These are phyloP conservation scores for Cerastis leucographa DNA, from an alignment of 2,888 invertebrate genomes.

Conservation along the genomic window DNA sequence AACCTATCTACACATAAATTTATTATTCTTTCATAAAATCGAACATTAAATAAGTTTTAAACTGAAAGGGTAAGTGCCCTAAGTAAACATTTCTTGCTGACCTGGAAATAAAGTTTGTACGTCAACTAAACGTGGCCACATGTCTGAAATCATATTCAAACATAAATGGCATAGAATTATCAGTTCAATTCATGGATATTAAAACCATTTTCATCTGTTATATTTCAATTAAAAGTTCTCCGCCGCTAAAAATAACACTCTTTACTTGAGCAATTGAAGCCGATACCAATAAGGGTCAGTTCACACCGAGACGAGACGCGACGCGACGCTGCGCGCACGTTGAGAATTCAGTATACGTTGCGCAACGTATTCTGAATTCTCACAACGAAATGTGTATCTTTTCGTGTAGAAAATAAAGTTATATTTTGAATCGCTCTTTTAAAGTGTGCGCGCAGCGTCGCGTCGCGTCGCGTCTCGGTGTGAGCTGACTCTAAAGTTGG, in stretches of 20 bases:
- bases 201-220: not conserved
- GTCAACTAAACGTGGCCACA: too few species aligned
- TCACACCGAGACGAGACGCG: too few species aligned
- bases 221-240: not conserved
- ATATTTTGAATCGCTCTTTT: too few species aligned
- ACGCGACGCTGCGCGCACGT: too few species aligned
- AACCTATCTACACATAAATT: not conserved
- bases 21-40: conserved; percentile 21
- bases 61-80: conserved; percentile 1
- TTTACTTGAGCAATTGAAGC: not conserved
- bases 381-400: too few species aligned
- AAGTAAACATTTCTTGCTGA: conserved; percentile 19
- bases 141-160: not conserved
- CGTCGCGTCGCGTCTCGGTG: too few species aligned
- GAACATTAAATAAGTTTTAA: not conserved
- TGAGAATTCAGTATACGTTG: too few species aligned
- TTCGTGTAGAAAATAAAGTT: too few species aligned
- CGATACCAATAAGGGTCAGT: not conserved
- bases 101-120: not conserved
- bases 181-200: not conserved
- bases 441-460: too few species aligned
- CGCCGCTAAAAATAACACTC: not conserved
- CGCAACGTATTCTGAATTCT: too few species aligned
- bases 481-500: too few species aligned
- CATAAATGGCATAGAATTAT: not conserved